Conservation (phyloP, 2,888 invertebrate species). For the Digitonthophagus gazella region DNA sequence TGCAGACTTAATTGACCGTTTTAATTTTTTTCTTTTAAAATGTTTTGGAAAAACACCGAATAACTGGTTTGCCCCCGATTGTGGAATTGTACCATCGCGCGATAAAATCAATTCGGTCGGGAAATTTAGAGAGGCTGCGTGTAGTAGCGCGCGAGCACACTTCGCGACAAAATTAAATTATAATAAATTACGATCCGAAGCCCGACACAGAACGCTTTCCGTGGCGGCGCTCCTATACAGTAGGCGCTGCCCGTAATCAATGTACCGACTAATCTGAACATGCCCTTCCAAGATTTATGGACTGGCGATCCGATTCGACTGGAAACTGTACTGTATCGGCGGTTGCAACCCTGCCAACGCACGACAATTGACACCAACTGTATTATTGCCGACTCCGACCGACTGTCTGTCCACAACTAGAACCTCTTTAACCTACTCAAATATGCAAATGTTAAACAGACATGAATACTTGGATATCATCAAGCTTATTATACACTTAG, state of each 20-base stretch:
- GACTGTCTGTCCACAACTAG: too few relatives aligned
- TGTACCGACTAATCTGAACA: slow-evolving; percentile 50
- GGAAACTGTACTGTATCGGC: slow-evolving; percentile 29
- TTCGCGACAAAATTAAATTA: slow-evolving; percentile 30
- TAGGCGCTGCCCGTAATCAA: slow-evolving; percentile 50
- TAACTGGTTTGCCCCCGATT: too few relatives aligned
- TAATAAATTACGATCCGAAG: slow-evolving; percentile 37
- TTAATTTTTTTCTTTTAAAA: too few relatives aligned
- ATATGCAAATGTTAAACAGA: too few relatives aligned
- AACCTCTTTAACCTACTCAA: too few relatives aligned
- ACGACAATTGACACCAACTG: slow-evolving; percentile 8
- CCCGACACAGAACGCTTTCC: neutral
- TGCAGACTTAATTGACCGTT: too few relatives aligned
- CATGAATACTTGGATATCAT: too few relatives aligned
- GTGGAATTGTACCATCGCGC: neutral
- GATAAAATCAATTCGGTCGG: neutral
- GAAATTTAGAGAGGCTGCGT: neutral
- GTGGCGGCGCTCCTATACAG: slow-evolving; percentile 31
- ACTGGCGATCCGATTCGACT: slow-evolving; percentile 49
- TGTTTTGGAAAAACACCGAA: too few relatives aligned
- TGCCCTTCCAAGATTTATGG: slow-evolving; percentile 48
- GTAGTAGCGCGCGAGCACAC: slow-evolving; percentile 4
- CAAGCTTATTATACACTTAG: too few relatives aligned
- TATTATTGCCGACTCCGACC: too few relatives aligned
- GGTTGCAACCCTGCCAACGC: slow-evolving; percentile 3